These are phyloP conservation scores for Enteromius afrohamiltoni DNA, from an alignment of 2,797 vertebrate species.

Conservation along the genomic window DNA sequence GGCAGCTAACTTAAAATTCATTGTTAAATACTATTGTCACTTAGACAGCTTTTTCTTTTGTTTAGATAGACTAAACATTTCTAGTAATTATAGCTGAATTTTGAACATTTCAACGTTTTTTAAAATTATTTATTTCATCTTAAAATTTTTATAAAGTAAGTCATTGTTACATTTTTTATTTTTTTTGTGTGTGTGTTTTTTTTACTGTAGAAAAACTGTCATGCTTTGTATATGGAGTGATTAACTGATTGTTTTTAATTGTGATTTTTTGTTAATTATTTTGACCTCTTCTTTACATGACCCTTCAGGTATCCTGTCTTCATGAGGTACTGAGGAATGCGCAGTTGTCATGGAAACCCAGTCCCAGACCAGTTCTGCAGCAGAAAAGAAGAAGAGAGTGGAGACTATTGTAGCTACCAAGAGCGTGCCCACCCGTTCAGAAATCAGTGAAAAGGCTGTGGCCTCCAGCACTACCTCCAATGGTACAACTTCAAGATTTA, in stretches of 20 bases:
- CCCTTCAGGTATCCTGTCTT: slow-evolving; percentile 77
- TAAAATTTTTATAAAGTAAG: not conserved
- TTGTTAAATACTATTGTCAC: slow-evolving; percentile 66
- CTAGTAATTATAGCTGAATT: not conserved
- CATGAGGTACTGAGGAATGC: slow-evolving; percentile 94
- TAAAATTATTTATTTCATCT: not conserved
- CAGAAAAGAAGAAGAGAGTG: slow-evolving; percentile 96
- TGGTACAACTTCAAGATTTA: slow-evolving; percentile 75
- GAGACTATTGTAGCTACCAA: slow-evolving; percentile 91
- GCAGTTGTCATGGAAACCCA: slow-evolving; percentile 95
- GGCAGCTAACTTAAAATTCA: slow-evolving; percentile 59
- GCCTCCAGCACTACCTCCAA: slow-evolving; percentile 99
- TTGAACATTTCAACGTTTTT: not conserved
- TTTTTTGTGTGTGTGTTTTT: too few relatives aligned
- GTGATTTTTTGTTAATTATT: slow-evolving; percentile 8
- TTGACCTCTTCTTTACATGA: slow-evolving; percentile 54
- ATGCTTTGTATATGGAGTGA: not conserved
- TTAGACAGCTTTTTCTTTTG: slow-evolving; percentile 70
- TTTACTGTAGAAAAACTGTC: not conserved
- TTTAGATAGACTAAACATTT: slow-evolving; percentile 71
- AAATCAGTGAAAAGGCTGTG: slow-evolving; percentile 97
- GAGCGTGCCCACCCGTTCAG: slow-evolving; percentile 85
- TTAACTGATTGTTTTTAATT: not conserved
- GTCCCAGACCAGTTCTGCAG: slow-evolving; percentile 90
- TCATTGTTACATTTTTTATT: too few relatives aligned